Evolutionary conservation across 1,140 invertebrate species (phyloP).

Genomic region (Chrysomallon squamiferum): DNA sequence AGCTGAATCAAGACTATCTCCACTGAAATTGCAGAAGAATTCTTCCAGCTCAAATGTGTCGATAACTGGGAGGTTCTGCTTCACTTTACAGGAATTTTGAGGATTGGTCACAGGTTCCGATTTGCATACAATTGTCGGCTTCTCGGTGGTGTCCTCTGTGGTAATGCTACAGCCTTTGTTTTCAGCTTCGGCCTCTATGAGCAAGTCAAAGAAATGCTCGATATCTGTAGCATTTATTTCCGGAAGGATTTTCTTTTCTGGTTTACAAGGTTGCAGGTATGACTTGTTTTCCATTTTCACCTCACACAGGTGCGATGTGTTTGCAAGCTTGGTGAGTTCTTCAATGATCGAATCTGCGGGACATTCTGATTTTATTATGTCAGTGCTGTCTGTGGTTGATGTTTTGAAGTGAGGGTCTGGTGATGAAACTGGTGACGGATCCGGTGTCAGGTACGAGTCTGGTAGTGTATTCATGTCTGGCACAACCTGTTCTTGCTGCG

Average conservation of each 20-base stretch:
- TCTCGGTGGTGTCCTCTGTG: slow-evolving; percentile 9
- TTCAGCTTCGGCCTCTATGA: slow-evolving; percentile 7
- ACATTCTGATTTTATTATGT: slow-evolving; percentile 19
- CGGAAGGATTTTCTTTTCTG: slow-evolving; percentile 40
- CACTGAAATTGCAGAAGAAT: slow-evolving; percentile 34
- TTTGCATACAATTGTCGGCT: background rate
- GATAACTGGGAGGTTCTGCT: background rate
- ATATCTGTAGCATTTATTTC: slow-evolving; percentile 50
- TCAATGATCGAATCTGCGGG: slow-evolving; percentile 14
- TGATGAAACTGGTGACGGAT: slow-evolving; percentile 51
- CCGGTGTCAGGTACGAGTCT: slow-evolving; percentile 53
- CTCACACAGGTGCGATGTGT: slow-evolving; percentile 31
- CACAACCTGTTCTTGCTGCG: slow-evolving; percentile 45
- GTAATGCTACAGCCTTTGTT: slow-evolving; percentile 15
- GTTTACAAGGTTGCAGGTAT: background rate
- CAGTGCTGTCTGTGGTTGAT: slow-evolving; percentile 16
- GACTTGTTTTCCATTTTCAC: slow-evolving; percentile 21
- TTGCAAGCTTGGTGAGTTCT: slow-evolving; percentile 23
- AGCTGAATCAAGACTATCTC: slow-evolving; percentile 19
- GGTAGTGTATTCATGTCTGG: slow-evolving; percentile 45
- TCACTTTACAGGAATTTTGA: background rate
- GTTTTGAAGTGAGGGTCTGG: slow-evolving; percentile 37
- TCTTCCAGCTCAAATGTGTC: slow-evolving; percentile 44
- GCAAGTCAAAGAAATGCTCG: slow-evolving; percentile 52
- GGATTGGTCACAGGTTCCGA: background rate